phyloP scores from a whole-genome alignment of 2,113 vertebrate genomes.

The Potamarius usumacintae region DNA sequence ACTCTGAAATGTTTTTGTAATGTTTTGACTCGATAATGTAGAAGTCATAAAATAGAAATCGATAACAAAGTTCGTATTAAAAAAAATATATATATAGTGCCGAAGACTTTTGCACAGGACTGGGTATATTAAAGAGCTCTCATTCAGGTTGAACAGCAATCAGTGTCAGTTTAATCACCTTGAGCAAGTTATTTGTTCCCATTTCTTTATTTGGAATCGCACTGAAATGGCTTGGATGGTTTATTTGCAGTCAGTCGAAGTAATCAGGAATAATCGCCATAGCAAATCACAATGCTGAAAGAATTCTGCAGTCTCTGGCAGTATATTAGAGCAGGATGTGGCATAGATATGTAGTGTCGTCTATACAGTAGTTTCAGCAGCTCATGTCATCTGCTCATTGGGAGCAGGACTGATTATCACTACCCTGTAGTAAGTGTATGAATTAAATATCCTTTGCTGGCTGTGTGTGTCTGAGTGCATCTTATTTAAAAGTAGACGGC shows the following conservation, averaged over 20 bases:
- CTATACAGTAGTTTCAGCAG: background rate
- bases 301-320: background rate
- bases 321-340: background rate
- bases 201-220: background rate
- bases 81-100: too few relatives aligned
- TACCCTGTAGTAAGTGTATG: background rate
- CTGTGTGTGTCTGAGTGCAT: background rate
- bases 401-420: background rate
- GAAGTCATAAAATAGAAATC: too few relatives aligned
- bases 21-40: too few relatives aligned
- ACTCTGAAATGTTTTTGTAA: too few relatives aligned
- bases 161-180: background rate
- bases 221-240: background rate
- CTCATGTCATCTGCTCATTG: conserved; percentile 6
- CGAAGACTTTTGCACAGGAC: too few relatives aligned
- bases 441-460: background rate
- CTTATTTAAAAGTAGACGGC: background rate
- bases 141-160: background rate
- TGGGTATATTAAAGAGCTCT: background rate
- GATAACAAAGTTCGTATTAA: too few relatives aligned
- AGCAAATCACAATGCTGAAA: background rate
- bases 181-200: background rate
- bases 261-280: background rate
- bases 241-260: background rate
- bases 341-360: background rate